Percentiles rank a stretch among this genome's conserved stretches.
Conservation (phyloP, 2,113 vertebrate genomes). For the Elaphurus davidianus region DNA sequence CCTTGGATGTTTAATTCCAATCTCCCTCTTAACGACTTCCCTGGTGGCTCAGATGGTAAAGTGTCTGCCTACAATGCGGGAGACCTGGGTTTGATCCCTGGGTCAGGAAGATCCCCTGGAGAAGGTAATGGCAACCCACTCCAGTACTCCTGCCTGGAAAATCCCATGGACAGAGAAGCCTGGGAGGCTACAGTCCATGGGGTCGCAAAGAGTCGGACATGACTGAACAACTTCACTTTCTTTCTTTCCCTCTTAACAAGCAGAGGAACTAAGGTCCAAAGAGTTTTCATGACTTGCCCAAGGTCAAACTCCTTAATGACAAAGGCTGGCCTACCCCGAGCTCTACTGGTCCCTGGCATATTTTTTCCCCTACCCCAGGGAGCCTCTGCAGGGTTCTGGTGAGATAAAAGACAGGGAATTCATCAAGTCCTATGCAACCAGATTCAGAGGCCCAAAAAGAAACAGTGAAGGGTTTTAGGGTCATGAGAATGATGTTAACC, state of each 20-base stretch:
- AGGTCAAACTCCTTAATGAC: neutral
- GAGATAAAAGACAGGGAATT: neutral
- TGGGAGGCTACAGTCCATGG: neutral
- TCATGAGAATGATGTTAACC: neutral
- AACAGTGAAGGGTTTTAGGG: neutral
- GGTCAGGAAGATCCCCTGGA: neutral
- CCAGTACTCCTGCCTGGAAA: neutral
- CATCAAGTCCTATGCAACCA: neutral
- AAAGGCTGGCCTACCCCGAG: neutral
- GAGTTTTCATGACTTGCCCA: neutral
- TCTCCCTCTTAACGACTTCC: neutral
- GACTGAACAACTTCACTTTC: neutral
- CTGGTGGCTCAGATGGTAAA: neutral
- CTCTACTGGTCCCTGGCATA: neutral
- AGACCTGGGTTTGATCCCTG: neutral
- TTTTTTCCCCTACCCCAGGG: neutral
- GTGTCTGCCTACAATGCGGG: neutral
- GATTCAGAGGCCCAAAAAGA: neutral
- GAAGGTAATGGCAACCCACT: neutral
- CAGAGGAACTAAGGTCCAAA: neutral
- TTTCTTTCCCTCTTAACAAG: neutral
- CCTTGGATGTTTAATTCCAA: neutral
- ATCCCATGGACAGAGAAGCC: neutral
- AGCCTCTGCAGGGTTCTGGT: neutral
- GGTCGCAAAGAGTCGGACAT: rapidly evolving